Conservation (phyloP, 53 echinoderm and acorn worm species). For the Paracentrotus lividus region DNA sequence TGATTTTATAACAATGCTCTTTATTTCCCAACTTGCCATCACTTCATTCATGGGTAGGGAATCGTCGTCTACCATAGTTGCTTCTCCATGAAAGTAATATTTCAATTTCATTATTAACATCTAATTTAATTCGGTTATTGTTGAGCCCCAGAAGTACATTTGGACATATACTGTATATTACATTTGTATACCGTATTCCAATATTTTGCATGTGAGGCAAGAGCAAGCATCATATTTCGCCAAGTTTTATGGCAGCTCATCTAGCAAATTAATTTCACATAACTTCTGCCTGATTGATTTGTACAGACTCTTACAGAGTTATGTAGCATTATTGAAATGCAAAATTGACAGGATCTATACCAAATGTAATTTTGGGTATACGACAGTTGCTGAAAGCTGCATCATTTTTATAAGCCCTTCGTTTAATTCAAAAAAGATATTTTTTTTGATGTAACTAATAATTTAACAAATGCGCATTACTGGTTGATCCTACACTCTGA, state of each 20-base stretch:
- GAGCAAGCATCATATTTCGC: neutral
- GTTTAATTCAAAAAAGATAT: neutral
- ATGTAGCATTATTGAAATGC: neutral
- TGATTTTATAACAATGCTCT: neutral
- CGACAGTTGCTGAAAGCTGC: neutral
- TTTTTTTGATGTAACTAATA: neutral
- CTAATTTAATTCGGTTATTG: neutral
- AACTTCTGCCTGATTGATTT: neutral
- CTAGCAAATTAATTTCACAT: neutral
- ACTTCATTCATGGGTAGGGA: neutral
- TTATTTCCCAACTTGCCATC: neutral
- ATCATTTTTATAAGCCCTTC: neutral
- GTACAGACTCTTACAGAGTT: neutral
- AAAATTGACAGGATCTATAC: neutral
- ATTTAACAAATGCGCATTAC: neutral
- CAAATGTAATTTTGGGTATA: neutral
- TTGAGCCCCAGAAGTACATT: neutral
- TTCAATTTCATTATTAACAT: neutral
- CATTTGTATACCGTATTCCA: slow-evolving; percentile 5
- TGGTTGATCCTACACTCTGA: neutral
- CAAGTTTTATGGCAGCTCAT: neutral
- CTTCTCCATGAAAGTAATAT: neutral
- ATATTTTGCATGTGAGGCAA: neutral
- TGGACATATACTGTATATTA: no score
- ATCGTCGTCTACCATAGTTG: neutral